Evolutionary conservation across 2,888 invertebrate genomes (phyloP).

Genomic region (Epirrita christyi): DNA sequence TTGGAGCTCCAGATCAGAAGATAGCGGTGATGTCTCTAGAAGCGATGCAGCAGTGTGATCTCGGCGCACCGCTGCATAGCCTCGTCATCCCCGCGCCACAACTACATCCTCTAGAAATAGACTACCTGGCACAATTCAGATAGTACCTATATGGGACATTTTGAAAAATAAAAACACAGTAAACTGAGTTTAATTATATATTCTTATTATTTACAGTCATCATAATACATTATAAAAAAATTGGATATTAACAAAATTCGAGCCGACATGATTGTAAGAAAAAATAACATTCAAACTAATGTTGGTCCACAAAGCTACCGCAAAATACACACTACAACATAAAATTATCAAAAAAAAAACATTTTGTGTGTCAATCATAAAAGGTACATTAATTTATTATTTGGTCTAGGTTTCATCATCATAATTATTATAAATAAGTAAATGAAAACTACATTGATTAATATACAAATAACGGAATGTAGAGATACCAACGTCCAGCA

Average conservation of each 20-base stretch:
- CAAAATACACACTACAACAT: conserved; percentile 71
- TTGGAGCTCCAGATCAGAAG: conserved; percentile 93
- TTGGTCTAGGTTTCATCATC: conserved; percentile 84
- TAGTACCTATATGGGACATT: conserved; percentile 34
- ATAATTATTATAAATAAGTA: conserved; percentile 70
- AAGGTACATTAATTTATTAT: conserved; percentile 85
- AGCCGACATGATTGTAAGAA: conserved; percentile 64
- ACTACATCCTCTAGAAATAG: conserved; percentile 96
- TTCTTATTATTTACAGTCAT: conserved; percentile 82
- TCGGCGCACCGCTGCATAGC: conserved; percentile 97
- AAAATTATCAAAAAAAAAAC: conserved; percentile 70
- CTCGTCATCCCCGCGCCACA: conserved; percentile 93
- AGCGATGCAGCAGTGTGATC: conserved; percentile 88
- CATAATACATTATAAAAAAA: conserved; percentile 60
- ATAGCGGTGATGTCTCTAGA: conserved; percentile 90
- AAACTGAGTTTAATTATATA: conserved; percentile 69
- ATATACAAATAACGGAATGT: conserved; percentile 84
- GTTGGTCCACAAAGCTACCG: conserved; percentile 83
- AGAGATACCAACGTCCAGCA: conserved; percentile 75
- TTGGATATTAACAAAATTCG: conserved; percentile 79
- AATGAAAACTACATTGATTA: conserved; percentile 73
- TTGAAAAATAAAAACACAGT: conserved; percentile 51
- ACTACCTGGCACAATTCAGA: conserved; percentile 91
- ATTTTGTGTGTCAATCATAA: conserved; percentile 76
- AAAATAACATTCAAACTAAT: conserved; percentile 75